phyloP scores from a whole-genome alignment of 2,113 vertebrate species.

The Amphiprion ocellaris region DNA sequence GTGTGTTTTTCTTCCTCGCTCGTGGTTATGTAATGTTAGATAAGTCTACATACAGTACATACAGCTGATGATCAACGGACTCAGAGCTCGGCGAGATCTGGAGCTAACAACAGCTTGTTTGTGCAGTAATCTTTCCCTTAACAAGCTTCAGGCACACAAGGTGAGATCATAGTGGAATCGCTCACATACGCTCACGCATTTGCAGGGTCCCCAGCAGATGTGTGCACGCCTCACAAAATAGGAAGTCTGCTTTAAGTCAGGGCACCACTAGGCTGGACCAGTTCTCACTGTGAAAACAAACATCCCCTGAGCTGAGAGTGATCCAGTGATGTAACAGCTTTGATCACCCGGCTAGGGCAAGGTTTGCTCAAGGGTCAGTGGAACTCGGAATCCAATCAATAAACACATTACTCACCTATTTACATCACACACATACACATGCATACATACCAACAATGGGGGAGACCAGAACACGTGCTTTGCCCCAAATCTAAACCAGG shows the following conservation, averaged over 20 bases:
- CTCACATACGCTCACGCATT: constrained; percentile 51
- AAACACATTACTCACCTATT: constrained; percentile 72
- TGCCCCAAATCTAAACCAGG: constrained; percentile 30
- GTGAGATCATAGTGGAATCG: constrained; percentile 81
- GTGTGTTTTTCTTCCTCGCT: constrained; percentile 13
- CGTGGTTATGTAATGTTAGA: constrained; percentile 53
- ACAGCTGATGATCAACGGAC: constrained; percentile 64
- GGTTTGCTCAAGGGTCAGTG: constrained; percentile 80
- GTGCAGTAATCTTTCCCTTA: constrained; percentile 79
- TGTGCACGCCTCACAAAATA: constrained; percentile 70
- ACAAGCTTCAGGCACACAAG: constrained; percentile 85
- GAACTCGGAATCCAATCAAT: constrained; percentile 69
- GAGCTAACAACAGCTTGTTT: constrained; percentile 77
- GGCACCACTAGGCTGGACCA: constrained; percentile 53
- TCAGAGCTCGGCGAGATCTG: constrained; percentile 40
- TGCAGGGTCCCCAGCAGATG: constrained; percentile 68
- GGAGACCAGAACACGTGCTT: neutral
- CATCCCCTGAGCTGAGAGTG: constrained; percentile 68
- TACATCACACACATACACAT: constrained; percentile 12
- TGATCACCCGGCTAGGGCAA: constrained; percentile 71
- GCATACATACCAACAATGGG: constrained; percentile 4
- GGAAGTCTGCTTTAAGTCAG: constrained; percentile 85
- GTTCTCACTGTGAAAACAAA: constrained; percentile 80
- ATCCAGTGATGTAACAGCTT: constrained; percentile 74
- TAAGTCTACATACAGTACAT: constrained; percentile 39